Evolutionary conservation across 2,797 vertebrate species (phyloP).

Genomic region (Enteromius thamalakanensis): DNA sequence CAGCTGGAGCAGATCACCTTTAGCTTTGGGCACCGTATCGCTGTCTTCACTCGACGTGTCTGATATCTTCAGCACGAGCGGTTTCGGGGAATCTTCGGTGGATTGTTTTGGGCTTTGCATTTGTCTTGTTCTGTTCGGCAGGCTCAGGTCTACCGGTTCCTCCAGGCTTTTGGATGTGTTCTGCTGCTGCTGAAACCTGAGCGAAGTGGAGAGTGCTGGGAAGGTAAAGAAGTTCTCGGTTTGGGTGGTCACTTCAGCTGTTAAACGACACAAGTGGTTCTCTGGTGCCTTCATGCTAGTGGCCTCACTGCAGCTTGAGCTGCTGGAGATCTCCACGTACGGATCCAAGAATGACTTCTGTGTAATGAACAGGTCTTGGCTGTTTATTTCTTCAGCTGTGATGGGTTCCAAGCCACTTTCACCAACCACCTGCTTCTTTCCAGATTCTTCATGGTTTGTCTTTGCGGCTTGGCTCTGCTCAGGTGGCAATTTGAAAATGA

Average conservation of each 20-base stretch:
- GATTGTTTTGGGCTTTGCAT: background rate
- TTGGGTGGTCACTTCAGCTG: constrained; percentile 69
- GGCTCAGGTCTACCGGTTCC: constrained; percentile 74
- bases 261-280: background rate
- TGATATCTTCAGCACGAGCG: constrained; percentile 52
- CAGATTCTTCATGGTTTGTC: background rate
- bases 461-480: background rate
- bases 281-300: background rate
- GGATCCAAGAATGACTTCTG: constrained; percentile 74
- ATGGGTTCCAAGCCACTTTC: constrained; percentile 54
- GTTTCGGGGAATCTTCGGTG: background rate
- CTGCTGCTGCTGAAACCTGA: constrained; percentile 60
- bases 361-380: constrained; percentile 83
- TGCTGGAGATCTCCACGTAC: constrained; percentile 62
- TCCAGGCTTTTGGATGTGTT: background rate
- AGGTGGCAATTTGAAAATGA: constrained; percentile 67
- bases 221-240: constrained; percentile 79
- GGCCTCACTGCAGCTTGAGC: background rate
- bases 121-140: constrained; percentile 67
- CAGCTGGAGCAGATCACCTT: constrained; percentile 68
- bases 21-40: constrained; percentile 57
- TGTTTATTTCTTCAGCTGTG: constrained; percentile 69
- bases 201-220: constrained; percentile 62
- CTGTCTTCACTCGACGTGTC: constrained; percentile 72
- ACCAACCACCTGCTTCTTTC: background rate